Conservation (phyloP, 1,140 invertebrate genomes). For the Drosophila nebulosa region DNA sequence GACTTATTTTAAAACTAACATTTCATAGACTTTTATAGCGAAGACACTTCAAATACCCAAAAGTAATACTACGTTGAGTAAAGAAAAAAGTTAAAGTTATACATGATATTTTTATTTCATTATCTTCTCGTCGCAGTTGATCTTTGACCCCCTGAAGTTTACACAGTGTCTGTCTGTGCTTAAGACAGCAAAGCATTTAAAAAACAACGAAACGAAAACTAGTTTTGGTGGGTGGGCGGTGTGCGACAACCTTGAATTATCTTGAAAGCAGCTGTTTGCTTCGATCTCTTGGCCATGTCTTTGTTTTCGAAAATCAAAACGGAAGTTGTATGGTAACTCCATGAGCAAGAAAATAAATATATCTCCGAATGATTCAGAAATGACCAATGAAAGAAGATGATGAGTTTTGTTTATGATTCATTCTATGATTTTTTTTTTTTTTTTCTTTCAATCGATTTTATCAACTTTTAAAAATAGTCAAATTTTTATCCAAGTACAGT, state of each 20-base stretch:
- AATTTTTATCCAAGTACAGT: neutral
- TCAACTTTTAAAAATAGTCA: neutral
- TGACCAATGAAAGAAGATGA: neutral
- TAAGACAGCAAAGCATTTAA: neutral
- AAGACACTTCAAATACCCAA: no score
- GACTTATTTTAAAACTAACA: no score
- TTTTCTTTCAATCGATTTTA: neutral
- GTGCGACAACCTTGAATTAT: constrained; percentile 5
- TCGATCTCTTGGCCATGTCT: constrained; percentile 3
- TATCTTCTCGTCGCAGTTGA: neutral
- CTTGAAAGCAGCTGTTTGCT: neutral
- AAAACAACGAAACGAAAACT: neutral
- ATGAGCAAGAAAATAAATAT: neutral
- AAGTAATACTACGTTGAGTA: no score
- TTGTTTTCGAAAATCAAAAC: constrained; percentile 4
- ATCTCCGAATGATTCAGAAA: neutral
- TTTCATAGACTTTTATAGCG: no score
- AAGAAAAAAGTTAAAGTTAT: no score
- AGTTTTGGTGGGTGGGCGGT: constrained; percentile 9
- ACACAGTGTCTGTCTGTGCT: neutral
- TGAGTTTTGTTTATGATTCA: neutral
- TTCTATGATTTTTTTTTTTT: neutral
- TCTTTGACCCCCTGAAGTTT: neutral
- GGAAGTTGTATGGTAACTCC: constrained; percentile 2
- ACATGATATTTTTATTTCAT: no score